A percentile compares a stretch with the other conserved stretches of the same genome.
phyloP scores from a whole-genome alignment of 2,888 invertebrate species.

The Perizoma flavofasciatum region DNA sequence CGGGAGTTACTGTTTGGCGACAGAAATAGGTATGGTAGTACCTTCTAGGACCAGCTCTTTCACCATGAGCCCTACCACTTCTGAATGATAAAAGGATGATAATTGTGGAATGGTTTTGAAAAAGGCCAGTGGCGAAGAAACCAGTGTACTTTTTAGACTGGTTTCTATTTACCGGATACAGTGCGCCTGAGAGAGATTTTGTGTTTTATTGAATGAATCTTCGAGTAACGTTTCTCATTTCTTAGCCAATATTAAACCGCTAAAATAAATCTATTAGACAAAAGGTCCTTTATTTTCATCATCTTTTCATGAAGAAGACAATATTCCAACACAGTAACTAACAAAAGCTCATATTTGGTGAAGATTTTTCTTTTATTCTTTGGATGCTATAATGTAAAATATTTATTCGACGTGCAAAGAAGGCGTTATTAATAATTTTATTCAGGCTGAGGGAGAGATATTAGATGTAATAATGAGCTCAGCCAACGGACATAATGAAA shows the following conservation, averaged over 20 bases:
- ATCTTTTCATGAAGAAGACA: slow-evolving; percentile 30
- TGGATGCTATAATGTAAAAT: slow-evolving; percentile 32
- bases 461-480: slow-evolving; percentile 54
- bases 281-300: slow-evolving; percentile 8
- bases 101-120: no score
- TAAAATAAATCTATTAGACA: not conserved
- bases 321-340: slow-evolving; percentile 28
- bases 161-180: no score
- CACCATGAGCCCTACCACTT: no score
- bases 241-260: slow-evolving; percentile 9
- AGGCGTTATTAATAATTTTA: slow-evolving; percentile 51
- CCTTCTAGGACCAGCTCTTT: no score
- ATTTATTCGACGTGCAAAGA: slow-evolving; percentile 36
- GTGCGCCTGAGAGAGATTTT: no score
- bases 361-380: slow-evolving; percentile 29
- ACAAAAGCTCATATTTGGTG: slow-evolving; percentile 31
- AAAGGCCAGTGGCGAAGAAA: no score
- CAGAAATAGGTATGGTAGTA: no score
- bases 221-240: slow-evolving; percentile 3
- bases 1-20: no score
- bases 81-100: no score
- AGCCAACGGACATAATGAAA: slow-evolving; percentile 56
- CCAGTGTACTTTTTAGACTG: no score
- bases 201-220: no score
- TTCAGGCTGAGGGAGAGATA: slow-evolving; percentile 48